Evolutionary conservation across 2,888 invertebrate genomes (phyloP), one percentile per base, ranked within the genome.

Genomic region (Bembecia ichneumoniformis): DNA sequence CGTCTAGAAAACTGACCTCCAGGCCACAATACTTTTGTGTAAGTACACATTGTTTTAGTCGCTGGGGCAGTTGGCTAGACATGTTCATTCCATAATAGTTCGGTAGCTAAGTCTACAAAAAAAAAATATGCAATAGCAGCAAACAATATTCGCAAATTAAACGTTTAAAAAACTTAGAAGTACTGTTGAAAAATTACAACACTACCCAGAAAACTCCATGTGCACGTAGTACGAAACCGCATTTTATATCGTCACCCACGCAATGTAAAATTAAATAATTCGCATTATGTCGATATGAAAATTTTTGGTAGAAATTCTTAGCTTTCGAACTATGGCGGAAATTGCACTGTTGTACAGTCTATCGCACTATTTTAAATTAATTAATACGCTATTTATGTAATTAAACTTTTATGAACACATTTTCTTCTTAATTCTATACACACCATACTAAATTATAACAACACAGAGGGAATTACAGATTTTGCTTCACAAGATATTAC

Each of bases 361-460:
- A 82, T 68, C 64, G 70, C 64, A 70, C 75, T 81, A 80, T 44
- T 17, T 44, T 9, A 16, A 16, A 70, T 72, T 72, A 73, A 74
- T 71, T 71, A 79, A 44, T 51, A 73, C 71, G 77, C 77, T 75
- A 74, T 58, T 71, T 84, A 83, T 75, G 67, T 77, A 75, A 82
- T 82, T 82, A 86, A 83, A 82, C 82, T 83, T 75, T 82, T 83
- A 86, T 86, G 86, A 86, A 86, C 86, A 86, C 86, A 86, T 86
- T 78, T 82, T 28, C 82, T 82, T 66, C 82, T 83, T 83, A 84
- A 61, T 54, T 53, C 80, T 82, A 84, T 68, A 72, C 74, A 82
- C 78, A 76, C 76, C 73, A 65, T 68, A 57, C 70, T 77, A 74
- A 66, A 67, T 64, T 28, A 28, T 28, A 28, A 64, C 11, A 40